phyloP scores from a whole-genome alignment of 2,797 vertebrate genomes.

The Acrossocheilus fasciatus region DNA sequence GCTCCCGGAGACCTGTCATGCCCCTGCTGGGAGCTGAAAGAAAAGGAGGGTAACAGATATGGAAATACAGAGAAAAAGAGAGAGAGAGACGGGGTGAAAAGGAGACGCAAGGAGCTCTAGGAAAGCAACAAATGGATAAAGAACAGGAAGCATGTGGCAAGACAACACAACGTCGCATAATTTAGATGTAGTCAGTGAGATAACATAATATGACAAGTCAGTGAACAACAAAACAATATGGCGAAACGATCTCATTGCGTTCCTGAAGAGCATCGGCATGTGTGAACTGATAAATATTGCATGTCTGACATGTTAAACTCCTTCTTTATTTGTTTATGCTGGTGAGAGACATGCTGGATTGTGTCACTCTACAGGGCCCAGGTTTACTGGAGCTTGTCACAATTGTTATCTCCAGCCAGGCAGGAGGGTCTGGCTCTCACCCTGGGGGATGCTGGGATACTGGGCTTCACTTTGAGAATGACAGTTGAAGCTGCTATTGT shows the following conservation, averaged over 20 bases:
- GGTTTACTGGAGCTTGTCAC: slow-evolving; percentile 54
- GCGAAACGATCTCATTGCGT: not conserved
- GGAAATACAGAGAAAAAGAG: slow-evolving; percentile 26
- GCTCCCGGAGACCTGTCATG: slow-evolving; percentile 40
- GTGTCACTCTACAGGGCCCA: slow-evolving; percentile 10
- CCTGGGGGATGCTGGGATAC: slow-evolving; percentile 23
- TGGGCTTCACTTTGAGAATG: slow-evolving; percentile 32
- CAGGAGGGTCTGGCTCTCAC: slow-evolving; percentile 39
- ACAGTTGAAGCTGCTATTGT: slow-evolving; percentile 18
- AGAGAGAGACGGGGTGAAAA: slow-evolving; percentile 2
- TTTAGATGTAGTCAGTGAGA: slow-evolving; percentile 2
- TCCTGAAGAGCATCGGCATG: not conserved
- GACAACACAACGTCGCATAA: slow-evolving; percentile 16
- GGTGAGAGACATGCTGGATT: slow-evolving; percentile 21
- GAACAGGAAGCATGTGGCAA: slow-evolving; percentile 32
- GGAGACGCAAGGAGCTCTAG: not conserved
- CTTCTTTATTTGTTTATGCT: slow-evolving; percentile 42
- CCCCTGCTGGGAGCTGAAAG: slow-evolving; percentile 25
- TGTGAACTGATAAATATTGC: slow-evolving; percentile 48
- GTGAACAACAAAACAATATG: not conserved
- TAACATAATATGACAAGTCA: not conserved
- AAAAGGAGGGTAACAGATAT: slow-evolving; percentile 21
- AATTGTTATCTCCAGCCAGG: slow-evolving; percentile 49
- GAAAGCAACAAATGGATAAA: slow-evolving; percentile 28
- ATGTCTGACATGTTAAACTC: slow-evolving; percentile 29